A percentile compares a stretch with the other conserved stretches of the same genome.
phyloP scores from a whole-genome alignment of 2,113 vertebrate species.

The Gymnorhina tibicen region DNA sequence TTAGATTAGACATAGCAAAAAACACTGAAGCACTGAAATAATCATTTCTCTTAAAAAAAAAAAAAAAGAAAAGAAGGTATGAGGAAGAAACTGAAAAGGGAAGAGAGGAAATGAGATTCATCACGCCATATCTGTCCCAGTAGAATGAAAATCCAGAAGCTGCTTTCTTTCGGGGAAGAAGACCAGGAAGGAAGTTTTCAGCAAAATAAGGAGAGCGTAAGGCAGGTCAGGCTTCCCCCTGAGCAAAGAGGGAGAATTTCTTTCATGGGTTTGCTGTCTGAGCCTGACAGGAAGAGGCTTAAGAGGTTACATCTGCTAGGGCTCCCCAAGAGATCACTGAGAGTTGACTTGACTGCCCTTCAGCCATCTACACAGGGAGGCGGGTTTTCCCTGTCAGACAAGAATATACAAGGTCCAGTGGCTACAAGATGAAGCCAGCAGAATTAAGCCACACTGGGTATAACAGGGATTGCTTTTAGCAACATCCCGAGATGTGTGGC shows the following conservation, averaged over 20 bases:
- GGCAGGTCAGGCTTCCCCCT: constrained; percentile 49
- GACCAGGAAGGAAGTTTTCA: constrained; percentile 65
- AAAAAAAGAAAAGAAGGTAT: neutral
- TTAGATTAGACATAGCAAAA: neutral
- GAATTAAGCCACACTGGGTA: neutral
- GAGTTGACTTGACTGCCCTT: constrained; percentile 22
- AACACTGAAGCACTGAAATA: neutral
- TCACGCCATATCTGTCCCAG: neutral
- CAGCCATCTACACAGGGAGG: neutral
- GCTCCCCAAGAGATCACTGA: neutral
- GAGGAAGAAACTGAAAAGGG: neutral
- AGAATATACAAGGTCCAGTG: neutral
- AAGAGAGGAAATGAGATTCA: constrained; percentile 33
- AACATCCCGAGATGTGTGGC: fast-evolving
- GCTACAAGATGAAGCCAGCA: neutral
- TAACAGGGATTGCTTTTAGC: neutral
- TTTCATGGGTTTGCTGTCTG: constrained; percentile 32
- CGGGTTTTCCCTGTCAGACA: neutral
- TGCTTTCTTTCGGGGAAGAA: constrained; percentile 26
- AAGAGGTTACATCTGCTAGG: constrained; percentile 56
- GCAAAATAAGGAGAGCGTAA: constrained; percentile 15
- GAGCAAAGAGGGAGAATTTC: constrained; percentile 46
- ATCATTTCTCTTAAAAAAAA: neutral
- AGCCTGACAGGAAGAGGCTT: constrained; percentile 55
- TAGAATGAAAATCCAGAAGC: constrained; percentile 54